Conservation (phyloP, 2,888 invertebrate genomes). For the Caenorhabditis sp. region DNA sequence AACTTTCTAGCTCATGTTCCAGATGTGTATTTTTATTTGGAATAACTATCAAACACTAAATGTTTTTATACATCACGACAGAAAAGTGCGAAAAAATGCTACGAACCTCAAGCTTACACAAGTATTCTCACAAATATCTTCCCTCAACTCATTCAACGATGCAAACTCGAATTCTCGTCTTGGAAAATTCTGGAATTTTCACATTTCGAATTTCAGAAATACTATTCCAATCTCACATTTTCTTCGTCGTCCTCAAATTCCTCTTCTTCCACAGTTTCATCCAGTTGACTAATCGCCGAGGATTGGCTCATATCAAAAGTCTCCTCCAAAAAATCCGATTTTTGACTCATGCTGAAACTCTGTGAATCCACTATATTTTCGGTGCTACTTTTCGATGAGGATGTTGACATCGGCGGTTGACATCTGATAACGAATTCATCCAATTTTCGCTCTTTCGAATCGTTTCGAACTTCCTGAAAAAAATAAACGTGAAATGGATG, state of each 20-base stretch:
- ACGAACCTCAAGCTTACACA: background rate
- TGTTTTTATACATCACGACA: too few species aligned
- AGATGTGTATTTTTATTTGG: too few species aligned
- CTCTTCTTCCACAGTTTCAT: background rate
- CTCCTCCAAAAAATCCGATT: background rate
- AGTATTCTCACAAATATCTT: background rate
- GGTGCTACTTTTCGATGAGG: background rate
- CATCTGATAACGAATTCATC: slow-evolving; percentile 32
- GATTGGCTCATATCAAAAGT: too few species aligned
- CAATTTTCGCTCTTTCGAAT: slow-evolving; percentile 32
- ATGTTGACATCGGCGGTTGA: background rate
- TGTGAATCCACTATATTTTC: too few species aligned
- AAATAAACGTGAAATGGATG: too few species aligned
- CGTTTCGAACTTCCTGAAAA: slow-evolving; percentile 30
- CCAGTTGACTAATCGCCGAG: background rate
- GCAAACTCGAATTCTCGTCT: slow-evolving; percentile 28
- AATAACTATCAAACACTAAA: too few species aligned
- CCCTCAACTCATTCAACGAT: slow-evolving; percentile 5
- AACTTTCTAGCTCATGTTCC: too few species aligned
- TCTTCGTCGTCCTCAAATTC: too few species aligned
- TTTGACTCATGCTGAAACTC: background rate
- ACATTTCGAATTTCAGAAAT: background rate
- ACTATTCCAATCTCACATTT: background rate
- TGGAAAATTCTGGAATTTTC: slow-evolving; percentile 1
- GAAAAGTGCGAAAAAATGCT: background rate